These are phyloP conservation scores for Drosophila yooni DNA, from an alignment of 2,888 invertebrate species.

Conservation along the genomic window DNA sequence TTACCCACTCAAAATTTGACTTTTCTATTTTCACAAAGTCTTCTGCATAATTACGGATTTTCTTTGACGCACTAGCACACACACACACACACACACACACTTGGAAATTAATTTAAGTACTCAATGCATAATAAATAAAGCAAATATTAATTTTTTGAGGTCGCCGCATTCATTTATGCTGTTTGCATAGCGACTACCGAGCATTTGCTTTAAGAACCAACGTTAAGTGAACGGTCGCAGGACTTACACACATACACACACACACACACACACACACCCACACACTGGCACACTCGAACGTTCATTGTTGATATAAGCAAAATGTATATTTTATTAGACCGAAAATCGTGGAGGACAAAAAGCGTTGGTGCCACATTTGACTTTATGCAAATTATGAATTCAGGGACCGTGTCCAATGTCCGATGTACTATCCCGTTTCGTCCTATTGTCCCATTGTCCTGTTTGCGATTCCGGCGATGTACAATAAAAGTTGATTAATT, in stretches of 20 bases:
- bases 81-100: constrained; percentile 9
- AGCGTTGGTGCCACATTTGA: constrained; percentile 46
- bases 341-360: constrained; percentile 27
- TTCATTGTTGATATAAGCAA: constrained; percentile 50
- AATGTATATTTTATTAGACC: constrained; percentile 51
- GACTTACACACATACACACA: constrained; percentile 1
- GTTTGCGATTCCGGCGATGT: constrained; percentile 17
- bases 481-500: constrained; percentile 72
- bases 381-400: constrained; percentile 72
- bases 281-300: background rate
- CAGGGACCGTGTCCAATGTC: constrained; percentile 41
- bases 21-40: background rate
- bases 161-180: constrained; percentile 49
- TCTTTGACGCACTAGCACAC: constrained; percentile 14
- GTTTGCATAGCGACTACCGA: constrained; percentile 44
- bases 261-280: background rate
- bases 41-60: constrained; percentile 37
- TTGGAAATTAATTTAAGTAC: constrained; percentile 17
- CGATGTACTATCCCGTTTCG: constrained; percentile 19
- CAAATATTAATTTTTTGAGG: constrained; percentile 71
- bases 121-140: constrained; percentile 78
- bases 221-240: constrained; percentile 59
- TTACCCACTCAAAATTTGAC: background rate
- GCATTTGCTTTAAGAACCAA: constrained; percentile 26
- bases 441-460: constrained; percentile 3